Base-by-base conservation (phyloP, 1,140 invertebrate genomes). In the Drosophila bocqueti region DNA sequence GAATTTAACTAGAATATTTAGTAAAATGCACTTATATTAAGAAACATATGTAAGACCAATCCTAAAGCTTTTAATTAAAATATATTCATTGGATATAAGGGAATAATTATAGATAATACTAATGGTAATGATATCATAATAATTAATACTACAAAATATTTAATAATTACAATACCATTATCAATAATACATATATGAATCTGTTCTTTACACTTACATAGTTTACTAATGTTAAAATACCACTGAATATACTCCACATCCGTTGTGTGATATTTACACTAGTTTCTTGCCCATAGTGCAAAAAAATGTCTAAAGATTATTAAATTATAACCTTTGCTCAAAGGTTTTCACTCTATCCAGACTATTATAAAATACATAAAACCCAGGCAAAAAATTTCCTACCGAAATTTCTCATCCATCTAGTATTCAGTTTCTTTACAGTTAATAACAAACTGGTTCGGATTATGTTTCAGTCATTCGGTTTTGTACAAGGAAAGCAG, bases 381-480 rank as follows among this genome's bases (percentile, higher is more conserved):
- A 4, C 13, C 10, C 3, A 34, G 4, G 5, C 4, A 40, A 7
- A 7, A 2, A n/a, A 4, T 26, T 58, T 18, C 13, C 3, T 3
- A 4, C 8, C 6, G 1, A 31, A 46, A 36, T 58, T 69, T 40
- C 6, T 18, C 2, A 43, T 10, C 21, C 7, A 74, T 75, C 73
- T 49, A 76, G 73, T 75, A 64, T 29, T 18, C 69, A 13, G 1
- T 10, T 13, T 57, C 31, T 29, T 65, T 52, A 0, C 24, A 75
- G 52, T 75, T 63, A 36, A 8, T 21, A 18, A 36, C 7, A 42
- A 59, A 13, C 36, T 36, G 24, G 18, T 36, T 60, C 29, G 34
- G 50, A 31, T 47, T 24, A 58, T 42, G 50, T 57, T 65, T 76
- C 55, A 57, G 67, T 76, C 45, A 50, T 59, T 76, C 59, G 21